Evolutionary conservation across 2,888 invertebrate species (phyloP).

Genomic region (Mythimna ferrago): DNA sequence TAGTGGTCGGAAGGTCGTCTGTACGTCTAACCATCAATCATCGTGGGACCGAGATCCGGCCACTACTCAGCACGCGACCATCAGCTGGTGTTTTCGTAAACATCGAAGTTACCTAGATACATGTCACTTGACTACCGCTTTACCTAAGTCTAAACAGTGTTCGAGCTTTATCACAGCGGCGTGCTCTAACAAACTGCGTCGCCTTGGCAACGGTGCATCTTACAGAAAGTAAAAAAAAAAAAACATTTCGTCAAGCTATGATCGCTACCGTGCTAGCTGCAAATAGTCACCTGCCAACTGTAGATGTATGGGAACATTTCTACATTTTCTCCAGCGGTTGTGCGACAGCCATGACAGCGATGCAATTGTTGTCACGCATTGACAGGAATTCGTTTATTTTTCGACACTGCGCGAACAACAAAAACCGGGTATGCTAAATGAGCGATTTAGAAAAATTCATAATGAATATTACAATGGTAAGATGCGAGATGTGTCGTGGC

Average conservation of each 20-base stretch:
- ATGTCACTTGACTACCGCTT: constrained; percentile 46
- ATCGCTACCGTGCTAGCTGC: constrained; percentile 73
- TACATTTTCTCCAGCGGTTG: constrained; percentile 78
- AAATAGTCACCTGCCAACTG: constrained; percentile 87
- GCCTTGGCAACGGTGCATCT: constrained; percentile 80
- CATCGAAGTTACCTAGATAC: constrained; percentile 52
- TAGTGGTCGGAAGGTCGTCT: constrained; percentile 79
- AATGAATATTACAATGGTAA: constrained; percentile 58
- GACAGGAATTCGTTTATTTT: constrained; percentile 52
- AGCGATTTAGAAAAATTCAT: constrained; percentile 63
- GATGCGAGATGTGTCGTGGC: constrained; percentile 59
- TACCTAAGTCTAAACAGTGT: constrained; percentile 62
- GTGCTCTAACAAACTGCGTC: constrained; percentile 77
- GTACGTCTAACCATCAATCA: constrained; percentile 77
- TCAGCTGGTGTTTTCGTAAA: constrained; percentile 53
- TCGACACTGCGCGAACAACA: constrained; percentile 49
- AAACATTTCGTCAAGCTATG: constrained; percentile 74
- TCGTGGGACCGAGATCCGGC: constrained; percentile 69
- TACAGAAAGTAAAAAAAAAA: constrained; percentile 69
- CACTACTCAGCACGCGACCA: constrained; percentile 71
- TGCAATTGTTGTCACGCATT: constrained; percentile 64
- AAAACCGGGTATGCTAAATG: constrained; percentile 60
- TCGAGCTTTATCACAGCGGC: constrained; percentile 67
- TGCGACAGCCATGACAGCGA: constrained; percentile 67
- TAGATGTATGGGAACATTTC: constrained; percentile 88